Base-by-base conservation (phyloP, 2,113 vertebrate genomes). In the Scomber scombrus region DNA sequence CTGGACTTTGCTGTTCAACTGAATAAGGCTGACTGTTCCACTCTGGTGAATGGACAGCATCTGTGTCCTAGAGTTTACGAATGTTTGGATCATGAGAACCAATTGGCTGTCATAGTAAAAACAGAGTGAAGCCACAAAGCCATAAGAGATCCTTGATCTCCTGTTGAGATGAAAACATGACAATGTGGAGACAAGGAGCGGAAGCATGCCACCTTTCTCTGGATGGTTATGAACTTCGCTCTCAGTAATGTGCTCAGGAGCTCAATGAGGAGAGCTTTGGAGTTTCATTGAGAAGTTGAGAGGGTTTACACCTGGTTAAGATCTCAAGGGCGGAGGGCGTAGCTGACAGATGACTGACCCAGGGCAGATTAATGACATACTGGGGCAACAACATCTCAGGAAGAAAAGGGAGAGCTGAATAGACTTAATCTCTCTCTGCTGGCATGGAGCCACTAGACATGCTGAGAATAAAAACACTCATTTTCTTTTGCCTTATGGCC, bases 91-190 rank as follows among this genome's bases (percentile, higher is more conserved):
- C 7, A 40, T 40, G 34, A 9, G 34, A 40, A 40, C 34, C 34
- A 40, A 9, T 40, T 40, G 34, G 34, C 34, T 7, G 34, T 12
- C 5, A 9, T 26, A 1, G 23, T 66, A 43, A 19, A 61, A 12
- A 47, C 18, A 50, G 21, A 31, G 10, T 47, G 18, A 29, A 68
- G 18, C 23, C 34, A 23, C 29, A 29, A 65, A 49, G 45, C 10
- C 45, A 29, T 16, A 34, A 45, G 7, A 40, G 34, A 26, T 26
- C 23, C 23, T 23, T 55, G 8, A 55, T n/a, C n/a, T n/a, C n/a
- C 51, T 52, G 7, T 55, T 55, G 54, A 58, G 23, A 31, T 60
- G 57, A 40, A 61, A 60, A 83, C 83, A 21, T 58, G 31, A 58
- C 12, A 14, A 12, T 9, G 10, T 49, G 50, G 69, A 74, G 46